Conservation (phyloP, 1,140 invertebrate species). For the Neuroterus valhalla region DNA sequence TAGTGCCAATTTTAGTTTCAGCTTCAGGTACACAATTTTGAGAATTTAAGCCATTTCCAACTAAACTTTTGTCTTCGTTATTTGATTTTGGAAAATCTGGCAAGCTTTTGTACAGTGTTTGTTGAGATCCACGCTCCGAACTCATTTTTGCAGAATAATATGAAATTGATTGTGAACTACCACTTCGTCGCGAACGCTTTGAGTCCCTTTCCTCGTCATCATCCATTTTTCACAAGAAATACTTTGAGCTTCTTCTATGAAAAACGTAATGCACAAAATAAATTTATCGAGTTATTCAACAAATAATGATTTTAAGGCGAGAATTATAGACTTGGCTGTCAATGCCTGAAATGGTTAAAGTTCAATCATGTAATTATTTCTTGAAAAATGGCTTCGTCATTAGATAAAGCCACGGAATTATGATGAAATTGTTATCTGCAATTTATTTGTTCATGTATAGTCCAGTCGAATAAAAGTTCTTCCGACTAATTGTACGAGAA, state of each 20-base stretch:
- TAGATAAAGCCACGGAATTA: too few species aligned
- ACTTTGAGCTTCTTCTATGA: background rate
- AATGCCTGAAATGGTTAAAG: background rate
- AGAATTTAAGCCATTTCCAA: background rate
- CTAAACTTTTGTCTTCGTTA: background rate
- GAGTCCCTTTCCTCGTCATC: background rate
- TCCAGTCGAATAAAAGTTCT: too few species aligned
- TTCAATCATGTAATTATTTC: background rate
- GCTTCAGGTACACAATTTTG: background rate
- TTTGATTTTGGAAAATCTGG: background rate
- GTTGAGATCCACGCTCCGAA: background rate
- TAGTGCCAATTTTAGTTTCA: background rate
- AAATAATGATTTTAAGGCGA: too few species aligned
- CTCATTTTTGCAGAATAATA: constrained; percentile 7
- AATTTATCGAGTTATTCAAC: too few species aligned
- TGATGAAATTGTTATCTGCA: too few species aligned
- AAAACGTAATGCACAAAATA: background rate
- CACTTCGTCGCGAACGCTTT: constrained; percentile 1
- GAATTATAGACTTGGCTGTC: too few species aligned
- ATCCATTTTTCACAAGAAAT: constrained; percentile 19
- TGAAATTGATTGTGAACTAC: constrained; percentile 9
- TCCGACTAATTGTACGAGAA: too few species aligned
- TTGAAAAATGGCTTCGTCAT: background rate
- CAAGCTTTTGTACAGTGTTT: background rate
- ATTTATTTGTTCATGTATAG: too few species aligned